phyloP scores from a whole-genome alignment of 2,888 invertebrate species.

The Cactoblastis cactorum region DNA sequence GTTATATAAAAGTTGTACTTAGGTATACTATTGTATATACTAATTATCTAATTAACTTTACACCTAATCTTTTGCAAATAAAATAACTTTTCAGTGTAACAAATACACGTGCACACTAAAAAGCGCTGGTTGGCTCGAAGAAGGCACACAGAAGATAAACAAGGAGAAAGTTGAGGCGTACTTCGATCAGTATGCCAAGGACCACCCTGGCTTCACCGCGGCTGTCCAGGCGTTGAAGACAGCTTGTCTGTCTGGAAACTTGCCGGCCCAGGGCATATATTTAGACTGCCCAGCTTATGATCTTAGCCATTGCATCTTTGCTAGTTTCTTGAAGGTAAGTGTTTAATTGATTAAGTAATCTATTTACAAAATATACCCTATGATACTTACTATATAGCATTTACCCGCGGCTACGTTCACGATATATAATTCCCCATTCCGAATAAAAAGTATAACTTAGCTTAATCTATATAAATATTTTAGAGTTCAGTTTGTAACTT shows the following conservation, averaged over 20 bases:
- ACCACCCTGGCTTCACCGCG: conserved; percentile 43
- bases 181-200: conserved; percentile 41
- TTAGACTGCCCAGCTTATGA: conserved; percentile 56
- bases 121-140: conserved; percentile 43
- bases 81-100: conserved; percentile 45
- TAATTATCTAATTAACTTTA: not conserved
- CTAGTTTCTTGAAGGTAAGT: conserved; percentile 48
- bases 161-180: conserved; percentile 35
- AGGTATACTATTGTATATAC: not conserved
- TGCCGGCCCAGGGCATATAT: conserved; percentile 45
- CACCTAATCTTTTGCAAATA: not conserved
- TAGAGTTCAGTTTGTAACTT: no score
- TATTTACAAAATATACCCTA: no score
- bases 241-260: conserved; percentile 34
- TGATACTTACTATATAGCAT: no score
- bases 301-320: conserved; percentile 40
- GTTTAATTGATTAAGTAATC: not conserved
- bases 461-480: no score
- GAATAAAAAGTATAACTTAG: no score
- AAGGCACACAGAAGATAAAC: conserved; percentile 33
- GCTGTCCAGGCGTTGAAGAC: conserved; percentile 42
- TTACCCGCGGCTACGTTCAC: no score
- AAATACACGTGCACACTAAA: conserved; percentile 45
- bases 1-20: no score
- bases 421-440: no score